Base-by-base conservation (phyloP, 53 echinoderm and acorn worm genomes). In the Henricia sp. region DNA sequence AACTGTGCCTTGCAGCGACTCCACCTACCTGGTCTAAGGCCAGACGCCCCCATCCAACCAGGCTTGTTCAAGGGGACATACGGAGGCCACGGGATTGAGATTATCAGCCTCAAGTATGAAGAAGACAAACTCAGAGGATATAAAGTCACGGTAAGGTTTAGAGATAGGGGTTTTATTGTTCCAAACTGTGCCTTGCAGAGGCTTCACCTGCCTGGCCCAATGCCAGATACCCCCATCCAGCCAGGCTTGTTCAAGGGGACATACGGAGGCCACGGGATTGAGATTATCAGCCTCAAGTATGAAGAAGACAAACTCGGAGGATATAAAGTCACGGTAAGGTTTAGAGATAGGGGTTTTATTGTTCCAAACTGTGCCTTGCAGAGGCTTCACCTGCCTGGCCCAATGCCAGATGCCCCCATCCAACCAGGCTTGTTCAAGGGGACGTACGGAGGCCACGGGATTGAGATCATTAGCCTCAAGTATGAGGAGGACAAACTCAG, bases 11-110 rank as follows among this genome's bases (percentile, higher is more conserved):
- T 85, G 37, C 74, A 69, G 44, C 74, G 57, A 40, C 69, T 89
- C 6, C 67, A 66, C 20, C 29, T 85, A 20, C 85, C 71, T 4
- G 70, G 70, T 19, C 48, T 30, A 3, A 16, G 19, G 11, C 37
- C 53, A 20, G 73, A 92, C 39, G 90, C 65, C 10, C 94, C 96
- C 4, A 74, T 96, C 40, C 90, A 90, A 37, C 94, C 96, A 16
- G 96, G 96, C 0, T 46, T 96, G 19, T 96, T 94, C 80, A 94
- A 94, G 86, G 96, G 96, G 6, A 94, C 96, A 4, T 96, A 96
- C 52, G 96, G 96, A 70, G 86, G 96, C 5, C 96, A 96, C 32
- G 96, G 96, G 12, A 87, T 94, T 20, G 96, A 96, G 65, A 74
- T 96, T 11, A 90, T 96, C 38, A 54, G 85, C 43, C 56, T 96